Base-by-base conservation (phyloP, 2,113 vertebrate species). In the Corythoichthys haematopterus region DNA sequence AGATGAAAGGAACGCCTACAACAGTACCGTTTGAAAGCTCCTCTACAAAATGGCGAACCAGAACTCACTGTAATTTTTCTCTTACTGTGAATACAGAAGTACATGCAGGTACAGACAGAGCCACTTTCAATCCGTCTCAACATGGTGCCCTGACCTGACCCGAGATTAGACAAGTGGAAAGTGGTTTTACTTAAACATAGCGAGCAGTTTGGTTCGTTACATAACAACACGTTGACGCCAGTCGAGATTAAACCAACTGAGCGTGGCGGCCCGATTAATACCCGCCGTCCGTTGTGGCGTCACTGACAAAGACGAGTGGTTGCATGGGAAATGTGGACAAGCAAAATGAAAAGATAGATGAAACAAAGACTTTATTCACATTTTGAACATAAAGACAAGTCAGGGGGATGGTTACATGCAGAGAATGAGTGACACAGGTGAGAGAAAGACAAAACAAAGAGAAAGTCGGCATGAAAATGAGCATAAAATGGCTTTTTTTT, bases 291-390 rank as follows among this genome's bases (percentile, higher is more conserved):
- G 48, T 74, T 20, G 55, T 78, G 69, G 82, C 71, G 73, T 47
- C 57, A 58, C 66, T 40, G 64, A 78, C 28, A 77, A 58, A 76
- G 66, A 12, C 59, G 69, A 35, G 14, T 2, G 12, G 55, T 13
- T 57, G 33, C 5, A 36, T 57, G 55, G 55, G 35, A 14, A n/a
- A 20, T 16, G 10, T 53, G 45, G 40, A 65, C 14, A 65, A n/a
- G 50, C 50, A 53, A 15, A 40, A 46, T 50, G 3, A 12, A 33
- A 77, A 33, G 66, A 59, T 81, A 85, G 73, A 35, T 64, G 46
- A 65, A 67, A 11, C 73, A 57, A 37, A 74, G 82, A 46, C 47
- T 89, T 87, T 86, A 86, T 89, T 88, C 28, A 71, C 5, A 50
- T 38, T 57, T 69, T 68, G 67, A 55, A n/a, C 15, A 70, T 46